phyloP scores from a whole-genome alignment of 2,888 invertebrate species.

The Noctua fimbriata region DNA sequence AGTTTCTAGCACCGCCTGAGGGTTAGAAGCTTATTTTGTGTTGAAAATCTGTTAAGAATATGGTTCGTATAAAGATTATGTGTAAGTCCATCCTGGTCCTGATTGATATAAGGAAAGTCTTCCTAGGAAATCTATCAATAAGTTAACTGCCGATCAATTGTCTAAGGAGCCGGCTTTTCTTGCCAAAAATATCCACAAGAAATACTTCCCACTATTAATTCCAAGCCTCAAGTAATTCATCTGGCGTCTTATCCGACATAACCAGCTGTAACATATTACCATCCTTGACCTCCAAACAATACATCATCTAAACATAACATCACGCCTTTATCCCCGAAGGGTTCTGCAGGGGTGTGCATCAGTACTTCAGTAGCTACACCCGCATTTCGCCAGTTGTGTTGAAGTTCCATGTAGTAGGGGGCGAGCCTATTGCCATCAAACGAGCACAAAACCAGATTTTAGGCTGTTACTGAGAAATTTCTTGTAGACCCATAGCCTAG shows the following conservation, averaged over 20 bases:
- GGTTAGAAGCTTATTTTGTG: neutral
- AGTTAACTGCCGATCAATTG: neutral
- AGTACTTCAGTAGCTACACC: neutral
- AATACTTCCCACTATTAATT: slow-evolving; percentile 13
- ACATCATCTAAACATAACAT: neutral
- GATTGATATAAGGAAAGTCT: neutral
- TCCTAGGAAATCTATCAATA: neutral
- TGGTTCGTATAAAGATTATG: neutral
- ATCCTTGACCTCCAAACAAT: slow-evolving; percentile 30
- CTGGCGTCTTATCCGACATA: slow-evolving; percentile 11
- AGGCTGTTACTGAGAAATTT: neutral
- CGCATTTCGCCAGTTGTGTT: neutral
- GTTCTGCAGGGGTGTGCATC: neutral
- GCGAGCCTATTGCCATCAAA: neutral
- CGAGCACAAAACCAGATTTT: neutral
- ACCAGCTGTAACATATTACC: slow-evolving; percentile 8
- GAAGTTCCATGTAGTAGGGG: neutral
- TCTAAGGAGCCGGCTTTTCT: neutral
- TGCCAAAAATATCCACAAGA: slow-evolving; percentile 14
- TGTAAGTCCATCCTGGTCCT: neutral
- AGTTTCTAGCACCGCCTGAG: neutral
- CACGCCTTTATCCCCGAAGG: neutral
- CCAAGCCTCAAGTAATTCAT: slow-evolving; percentile 12
- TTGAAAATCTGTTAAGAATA: neutral
- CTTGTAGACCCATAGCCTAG: neutral